Percentiles rank a stretch among this genome's conserved stretches.
These are phyloP conservation scores for Drosophila subsilvestris DNA, from an alignment of 2,888 invertebrate species.

Conservation along the genomic window DNA sequence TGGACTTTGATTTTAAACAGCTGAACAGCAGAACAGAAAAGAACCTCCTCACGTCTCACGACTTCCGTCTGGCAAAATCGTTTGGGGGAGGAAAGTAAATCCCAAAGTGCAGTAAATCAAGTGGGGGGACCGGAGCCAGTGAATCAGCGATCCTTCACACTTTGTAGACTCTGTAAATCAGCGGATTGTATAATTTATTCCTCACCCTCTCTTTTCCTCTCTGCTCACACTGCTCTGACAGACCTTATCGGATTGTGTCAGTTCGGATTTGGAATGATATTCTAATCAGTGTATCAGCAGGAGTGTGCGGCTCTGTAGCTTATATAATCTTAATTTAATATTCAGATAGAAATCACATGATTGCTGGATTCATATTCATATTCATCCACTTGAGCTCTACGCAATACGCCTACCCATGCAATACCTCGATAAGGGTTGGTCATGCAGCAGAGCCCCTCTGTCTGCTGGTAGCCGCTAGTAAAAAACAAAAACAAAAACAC, in stretches of 20 bases:
- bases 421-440: neutral
- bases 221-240: no score
- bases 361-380: neutral
- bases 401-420: neutral
- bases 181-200: neutral
- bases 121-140: constrained; percentile 13
- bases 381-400: neutral
- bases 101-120: neutral
- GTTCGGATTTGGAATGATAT: neutral
- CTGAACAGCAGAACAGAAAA: constrained; percentile 7
- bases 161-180: neutral
- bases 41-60: constrained; percentile 6
- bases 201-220: neutral
- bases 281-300: no score
- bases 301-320: neutral
- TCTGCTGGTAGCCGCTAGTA: neutral
- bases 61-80: constrained; percentile 28
- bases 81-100: neutral
- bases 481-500: neutral
- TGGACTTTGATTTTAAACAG: neutral
- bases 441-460: neutral
- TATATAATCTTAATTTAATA: constrained; percentile 1
- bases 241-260: neutral
- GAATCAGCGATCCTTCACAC: neutral
- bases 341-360: neutral